phyloP scores from a whole-genome alignment of 92 coral and sea anemone genomes.

The Parazoanthus atlanticus region DNA sequence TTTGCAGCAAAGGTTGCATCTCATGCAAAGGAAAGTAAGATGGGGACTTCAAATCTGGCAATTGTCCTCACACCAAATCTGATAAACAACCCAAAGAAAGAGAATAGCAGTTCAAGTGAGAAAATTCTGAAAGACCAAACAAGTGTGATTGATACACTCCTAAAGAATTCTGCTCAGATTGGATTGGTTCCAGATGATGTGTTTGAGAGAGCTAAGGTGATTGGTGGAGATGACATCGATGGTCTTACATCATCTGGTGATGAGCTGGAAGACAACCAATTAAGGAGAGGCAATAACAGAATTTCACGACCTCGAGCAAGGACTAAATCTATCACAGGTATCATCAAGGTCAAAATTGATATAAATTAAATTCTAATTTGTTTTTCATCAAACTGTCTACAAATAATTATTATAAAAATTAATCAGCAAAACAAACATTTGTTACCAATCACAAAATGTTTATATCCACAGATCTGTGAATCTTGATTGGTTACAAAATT shows the following conservation, averaged over 20 bases:
- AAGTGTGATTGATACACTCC: constrained; percentile 71
- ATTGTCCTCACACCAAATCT: constrained; percentile 95
- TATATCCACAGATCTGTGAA: too few relatives aligned
- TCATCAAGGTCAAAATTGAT: not conserved
- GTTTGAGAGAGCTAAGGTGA: constrained; percentile 79
- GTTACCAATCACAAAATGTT: too few relatives aligned
- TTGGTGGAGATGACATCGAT: constrained; percentile 75
- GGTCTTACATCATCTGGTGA: constrained; percentile 94
- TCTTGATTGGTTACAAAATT: too few relatives aligned
- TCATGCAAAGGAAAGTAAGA: constrained; percentile 82
- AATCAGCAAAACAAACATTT: too few relatives aligned
- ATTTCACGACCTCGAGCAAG: constrained; percentile 77
- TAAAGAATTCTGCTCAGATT: constrained; percentile 85
- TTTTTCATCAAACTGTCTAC: not conserved
- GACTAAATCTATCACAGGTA: constrained; percentile 92
- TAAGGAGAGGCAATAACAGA: constrained; percentile 54
- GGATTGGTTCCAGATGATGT: constrained; percentile 87
- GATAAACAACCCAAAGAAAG: constrained; percentile 78
- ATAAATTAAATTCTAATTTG: not conserved
- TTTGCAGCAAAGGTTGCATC: constrained; percentile 90
- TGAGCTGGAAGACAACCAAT: constrained; percentile 80
- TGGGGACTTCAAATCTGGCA: constrained; percentile 92
- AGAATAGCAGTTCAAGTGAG: constrained; percentile 78
- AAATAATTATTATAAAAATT: too few relatives aligned
- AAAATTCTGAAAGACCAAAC: constrained; percentile 91